Percentiles rank a stretch among this genome's conserved stretches.
phyloP scores from a whole-genome alignment of 2,888 invertebrate genomes.

The Camponotus fellah region DNA sequence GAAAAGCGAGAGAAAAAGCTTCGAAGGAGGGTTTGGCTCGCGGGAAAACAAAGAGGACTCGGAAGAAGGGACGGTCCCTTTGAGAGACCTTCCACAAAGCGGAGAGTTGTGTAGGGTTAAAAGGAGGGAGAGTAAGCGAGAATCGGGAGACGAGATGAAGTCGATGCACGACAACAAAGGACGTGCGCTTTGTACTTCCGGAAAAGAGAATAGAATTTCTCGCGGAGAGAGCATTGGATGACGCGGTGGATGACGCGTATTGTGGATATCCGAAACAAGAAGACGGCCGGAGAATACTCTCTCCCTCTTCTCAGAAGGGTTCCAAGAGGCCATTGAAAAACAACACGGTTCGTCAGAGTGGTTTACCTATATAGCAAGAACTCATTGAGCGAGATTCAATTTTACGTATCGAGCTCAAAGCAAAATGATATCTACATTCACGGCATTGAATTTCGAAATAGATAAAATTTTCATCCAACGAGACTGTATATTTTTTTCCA shows the following conservation, averaged over 20 bases:
- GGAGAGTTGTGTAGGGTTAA: constrained; percentile 9
- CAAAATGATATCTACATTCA: constrained; percentile 34
- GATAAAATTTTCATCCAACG: not conserved
- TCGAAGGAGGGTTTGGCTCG: not conserved
- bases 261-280: constrained; percentile 73
- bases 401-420: constrained; percentile 33
- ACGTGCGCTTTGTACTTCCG: constrained; percentile 63
- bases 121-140: constrained; percentile 22
- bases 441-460: constrained; percentile 51
- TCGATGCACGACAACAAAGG: constrained; percentile 65
- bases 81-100: constrained; percentile 42
- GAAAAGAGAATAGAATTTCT: constrained; percentile 70
- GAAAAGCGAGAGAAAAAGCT: constrained; percentile 14
- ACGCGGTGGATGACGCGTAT: constrained; percentile 63
- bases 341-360: constrained; percentile 52
- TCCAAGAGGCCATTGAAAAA: constrained; percentile 59
- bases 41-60: constrained; percentile 34
- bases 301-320: constrained; percentile 46
- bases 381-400: constrained; percentile 50
- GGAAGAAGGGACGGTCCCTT: constrained; percentile 42
- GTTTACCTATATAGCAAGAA: constrained; percentile 43
- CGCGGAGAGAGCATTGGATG: constrained; percentile 37
- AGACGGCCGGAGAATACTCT: constrained; percentile 41
- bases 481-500: not conserved
- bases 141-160: constrained; percentile 54